Evolutionary conservation across 2,113 vertebrate genomes (phyloP).

Genomic region (Pampusana beccarii): DNA sequence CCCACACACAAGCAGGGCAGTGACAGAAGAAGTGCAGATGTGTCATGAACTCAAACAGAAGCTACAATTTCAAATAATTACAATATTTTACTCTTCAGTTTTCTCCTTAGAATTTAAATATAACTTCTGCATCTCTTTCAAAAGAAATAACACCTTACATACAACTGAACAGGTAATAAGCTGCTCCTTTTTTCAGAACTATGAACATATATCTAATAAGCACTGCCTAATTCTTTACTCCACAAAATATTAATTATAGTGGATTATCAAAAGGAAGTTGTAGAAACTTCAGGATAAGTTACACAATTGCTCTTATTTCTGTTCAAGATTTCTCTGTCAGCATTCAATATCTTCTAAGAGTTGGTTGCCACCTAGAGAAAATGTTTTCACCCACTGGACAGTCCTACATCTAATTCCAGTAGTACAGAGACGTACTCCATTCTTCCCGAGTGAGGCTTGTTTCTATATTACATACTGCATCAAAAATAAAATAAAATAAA

Average conservation of each 20-base stretch:
- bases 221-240: background rate
- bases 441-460: background rate
- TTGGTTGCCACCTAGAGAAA: background rate
- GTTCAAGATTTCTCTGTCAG: background rate
- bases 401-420: background rate
- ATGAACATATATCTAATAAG: background rate
- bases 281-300: background rate
- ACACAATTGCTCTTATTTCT: background rate
- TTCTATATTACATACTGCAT: background rate
- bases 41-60: background rate
- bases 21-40: background rate
- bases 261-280: background rate
- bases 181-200: background rate
- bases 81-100: background rate
- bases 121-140: background rate
- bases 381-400: background rate
- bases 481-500: background rate
- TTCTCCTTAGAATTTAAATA: background rate
- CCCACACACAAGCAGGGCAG: background rate
- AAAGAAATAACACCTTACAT: background rate
- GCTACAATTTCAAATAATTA: background rate
- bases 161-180: background rate
- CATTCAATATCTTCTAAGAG: background rate
- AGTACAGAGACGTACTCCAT: background rate
- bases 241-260: background rate